phyloP scores from a whole-genome alignment of 2,888 invertebrate species.

The Microctonus brassicae region DNA sequence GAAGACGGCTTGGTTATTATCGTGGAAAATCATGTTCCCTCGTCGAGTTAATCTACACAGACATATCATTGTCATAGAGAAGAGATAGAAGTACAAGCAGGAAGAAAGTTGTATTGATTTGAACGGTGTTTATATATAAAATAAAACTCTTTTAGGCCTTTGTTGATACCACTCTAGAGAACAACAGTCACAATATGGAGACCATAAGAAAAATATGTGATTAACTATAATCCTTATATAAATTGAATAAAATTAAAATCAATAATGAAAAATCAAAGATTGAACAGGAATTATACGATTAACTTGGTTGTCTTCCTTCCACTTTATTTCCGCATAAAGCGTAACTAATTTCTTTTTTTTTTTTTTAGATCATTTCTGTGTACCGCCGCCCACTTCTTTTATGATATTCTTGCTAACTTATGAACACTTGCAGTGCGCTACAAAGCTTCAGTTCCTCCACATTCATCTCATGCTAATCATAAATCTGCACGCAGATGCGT shows the following conservation, averaged over 20 bases:
- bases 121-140: background rate
- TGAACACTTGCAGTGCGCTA: background rate
- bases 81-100: background rate
- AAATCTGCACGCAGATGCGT: slow-evolving; percentile 30
- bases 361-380: too few relatives aligned
- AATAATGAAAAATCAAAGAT: slow-evolving; percentile 5
- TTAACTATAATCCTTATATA: too few relatives aligned
- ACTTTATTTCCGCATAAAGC: slow-evolving; percentile 17
- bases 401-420: slow-evolving; percentile 7
- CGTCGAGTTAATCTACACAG: background rate
- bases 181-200: slow-evolving; percentile 14
- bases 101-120: background rate
- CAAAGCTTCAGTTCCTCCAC: slow-evolving; percentile 21
- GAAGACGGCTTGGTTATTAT: slow-evolving; percentile 53
- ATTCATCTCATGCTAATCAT: slow-evolving; percentile 24
- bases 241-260: background rate
- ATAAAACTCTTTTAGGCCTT: slow-evolving; percentile 16
- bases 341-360: too few relatives aligned
- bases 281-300: background rate
- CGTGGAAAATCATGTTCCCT: slow-evolving; percentile 22
- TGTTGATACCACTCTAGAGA: slow-evolving; percentile 19
- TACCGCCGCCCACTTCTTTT: background rate
- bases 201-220: background rate
- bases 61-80: background rate
- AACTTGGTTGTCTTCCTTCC: background rate